Evolutionary conservation across 1,140 invertebrate species (phyloP).

Genomic region (Panagrolaimus sp.): DNA sequence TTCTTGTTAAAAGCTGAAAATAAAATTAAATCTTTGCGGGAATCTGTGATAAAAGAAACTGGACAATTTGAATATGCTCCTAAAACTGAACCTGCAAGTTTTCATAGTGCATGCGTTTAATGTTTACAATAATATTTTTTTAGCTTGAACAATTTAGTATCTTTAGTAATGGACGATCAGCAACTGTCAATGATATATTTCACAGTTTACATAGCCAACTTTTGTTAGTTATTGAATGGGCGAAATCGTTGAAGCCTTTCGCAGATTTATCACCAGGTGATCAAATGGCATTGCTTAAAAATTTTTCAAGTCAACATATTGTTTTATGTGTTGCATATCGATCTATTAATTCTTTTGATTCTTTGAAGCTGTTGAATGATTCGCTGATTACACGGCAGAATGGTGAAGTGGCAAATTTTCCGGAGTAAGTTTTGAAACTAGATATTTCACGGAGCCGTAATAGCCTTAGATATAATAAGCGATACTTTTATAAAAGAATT

Average conservation of each 20-base stretch:
- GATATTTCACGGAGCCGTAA: too few relatives aligned
- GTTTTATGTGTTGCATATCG: slow-evolving; percentile 56
- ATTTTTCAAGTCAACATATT: slow-evolving; percentile 56
- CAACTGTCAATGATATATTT: slow-evolving; percentile 53
- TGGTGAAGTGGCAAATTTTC: slow-evolving; percentile 25
- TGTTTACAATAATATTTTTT: not conserved
- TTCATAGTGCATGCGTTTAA: not conserved
- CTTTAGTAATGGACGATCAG: slow-evolving; percentile 37
- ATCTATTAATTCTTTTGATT: slow-evolving; percentile 44
- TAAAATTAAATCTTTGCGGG: slow-evolving; percentile 52
- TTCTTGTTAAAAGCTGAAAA: slow-evolving; percentile 44
- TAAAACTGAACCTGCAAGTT: slow-evolving; percentile 37
- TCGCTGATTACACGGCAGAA: slow-evolving; percentile 27
- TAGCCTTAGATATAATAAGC: too few relatives aligned
- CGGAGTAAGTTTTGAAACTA: slow-evolving; percentile 20
- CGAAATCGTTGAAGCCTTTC: slow-evolving; percentile 52
- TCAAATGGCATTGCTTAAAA: slow-evolving; percentile 55
- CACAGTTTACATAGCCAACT: slow-evolving; percentile 55
- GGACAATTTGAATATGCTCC: slow-evolving; percentile 50
- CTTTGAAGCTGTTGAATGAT: slow-evolving; percentile 53
- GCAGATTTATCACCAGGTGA: slow-evolving; percentile 50
- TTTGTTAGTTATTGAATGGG: slow-evolving; percentile 57
- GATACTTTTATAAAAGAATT: too few relatives aligned
- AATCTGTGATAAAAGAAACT: slow-evolving; percentile 54
- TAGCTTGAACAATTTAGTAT: not conserved